Percentiles rank a stretch among this genome's conserved stretches.
Evolutionary conservation across 2,797 vertebrate genomes (phyloP).

Genomic region (Cichlasoma orientale): DNA sequence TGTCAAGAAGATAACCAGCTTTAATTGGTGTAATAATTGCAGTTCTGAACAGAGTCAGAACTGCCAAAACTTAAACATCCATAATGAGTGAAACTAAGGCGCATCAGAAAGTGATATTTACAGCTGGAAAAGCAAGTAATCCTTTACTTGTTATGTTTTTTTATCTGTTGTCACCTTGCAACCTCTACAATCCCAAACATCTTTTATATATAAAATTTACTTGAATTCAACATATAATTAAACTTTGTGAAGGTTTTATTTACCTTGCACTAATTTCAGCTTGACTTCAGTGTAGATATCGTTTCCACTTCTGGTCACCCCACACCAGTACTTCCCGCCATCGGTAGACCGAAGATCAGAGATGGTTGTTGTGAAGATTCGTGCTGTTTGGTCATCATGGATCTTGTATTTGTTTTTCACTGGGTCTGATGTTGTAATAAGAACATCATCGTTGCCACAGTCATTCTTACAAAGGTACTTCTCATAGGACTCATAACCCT

Average conservation of each 20-base stretch:
- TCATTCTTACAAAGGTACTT: slow-evolving; percentile 67
- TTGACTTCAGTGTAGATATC: slow-evolving; percentile 51
- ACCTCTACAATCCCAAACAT: no score
- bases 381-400: slow-evolving; percentile 8
- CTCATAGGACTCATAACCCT: slow-evolving; percentile 18
- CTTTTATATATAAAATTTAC: no score
- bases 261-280: slow-evolving; percentile 14
- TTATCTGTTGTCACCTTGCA: no score
- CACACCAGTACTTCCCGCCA: slow-evolving; percentile 59
- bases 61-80: no score
- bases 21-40: background rate
- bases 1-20: background rate
- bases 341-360: background rate
- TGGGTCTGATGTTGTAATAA: slow-evolving; percentile 5
- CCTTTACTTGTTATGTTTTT: no score
- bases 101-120: no score
- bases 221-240: no score
- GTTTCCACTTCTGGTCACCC: background rate
- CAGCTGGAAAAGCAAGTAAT: no score
- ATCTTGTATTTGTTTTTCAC: slow-evolving; percentile 30
- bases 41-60: background rate
- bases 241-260: no score
- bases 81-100: no score
- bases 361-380: slow-evolving; percentile 33
- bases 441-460: slow-evolving; percentile 27